phyloP scores from a whole-genome alignment of 2,888 invertebrate genomes.

The Caenorhabditis zanzibari region DNA sequence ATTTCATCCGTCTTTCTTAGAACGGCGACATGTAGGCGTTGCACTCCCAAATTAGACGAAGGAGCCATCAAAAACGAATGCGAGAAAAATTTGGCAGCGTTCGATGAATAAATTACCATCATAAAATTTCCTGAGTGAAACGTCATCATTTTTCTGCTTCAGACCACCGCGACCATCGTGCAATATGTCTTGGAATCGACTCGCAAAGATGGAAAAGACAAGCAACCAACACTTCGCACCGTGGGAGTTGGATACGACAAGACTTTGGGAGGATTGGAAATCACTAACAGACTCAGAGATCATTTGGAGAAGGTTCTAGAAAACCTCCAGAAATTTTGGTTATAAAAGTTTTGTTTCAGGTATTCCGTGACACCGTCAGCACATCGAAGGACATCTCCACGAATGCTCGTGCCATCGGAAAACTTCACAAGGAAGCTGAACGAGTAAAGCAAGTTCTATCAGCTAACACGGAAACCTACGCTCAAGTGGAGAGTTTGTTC shows the following conservation, averaged over 20 bases:
- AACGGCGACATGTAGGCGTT: background rate
- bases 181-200: slow-evolving; percentile 70
- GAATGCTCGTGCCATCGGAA: slow-evolving; percentile 93
- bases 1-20: background rate
- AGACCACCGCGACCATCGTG: slow-evolving; percentile 71
- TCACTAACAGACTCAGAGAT: slow-evolving; percentile 89
- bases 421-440: slow-evolving; percentile 96
- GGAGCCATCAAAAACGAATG: background rate
- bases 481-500: slow-evolving; percentile 94
- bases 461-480: slow-evolving; percentile 94
- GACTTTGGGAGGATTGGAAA: slow-evolving; percentile 94
- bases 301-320: slow-evolving; percentile 63
- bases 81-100: slow-evolving; percentile 3
- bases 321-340: background rate
- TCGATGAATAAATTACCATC: slow-evolving; percentile 32
- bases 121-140: background rate
- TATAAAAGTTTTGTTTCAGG: slow-evolving; percentile 29
- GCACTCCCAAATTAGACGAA: background rate
- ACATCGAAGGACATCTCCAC: slow-evolving; percentile 73
- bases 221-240: slow-evolving; percentile 73
- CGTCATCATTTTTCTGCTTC: slow-evolving; percentile 14
- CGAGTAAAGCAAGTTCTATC: slow-evolving; percentile 97
- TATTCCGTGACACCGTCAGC: slow-evolving; percentile 71
- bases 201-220: slow-evolving; percentile 70
- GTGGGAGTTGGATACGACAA: slow-evolving; percentile 92